phyloP scores from a whole-genome alignment of 1,140 invertebrate species.

The Zophobas morio region DNA sequence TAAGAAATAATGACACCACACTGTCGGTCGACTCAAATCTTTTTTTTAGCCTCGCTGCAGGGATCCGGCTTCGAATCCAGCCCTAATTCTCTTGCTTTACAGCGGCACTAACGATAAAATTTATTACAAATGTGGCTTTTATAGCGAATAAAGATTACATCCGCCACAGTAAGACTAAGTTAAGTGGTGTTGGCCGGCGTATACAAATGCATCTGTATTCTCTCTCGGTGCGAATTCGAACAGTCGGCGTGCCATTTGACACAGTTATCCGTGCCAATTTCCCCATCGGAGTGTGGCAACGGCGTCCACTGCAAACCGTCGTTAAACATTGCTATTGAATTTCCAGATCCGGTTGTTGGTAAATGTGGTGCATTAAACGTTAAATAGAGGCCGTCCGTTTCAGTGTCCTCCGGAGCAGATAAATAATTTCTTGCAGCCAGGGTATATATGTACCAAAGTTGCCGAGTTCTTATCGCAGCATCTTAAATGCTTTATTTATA shows the following conservation, averaged over 20 bases:
- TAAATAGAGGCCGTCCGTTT: constrained; percentile 36
- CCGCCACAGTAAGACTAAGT: too few species aligned
- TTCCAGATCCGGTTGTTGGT: constrained; percentile 12
- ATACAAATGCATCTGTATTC: too few species aligned
- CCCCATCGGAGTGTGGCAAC: background rate
- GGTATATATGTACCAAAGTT: constrained; percentile 31
- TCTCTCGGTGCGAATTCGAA: too few species aligned
- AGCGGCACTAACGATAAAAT: too few species aligned
- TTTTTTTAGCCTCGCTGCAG: too few species aligned
- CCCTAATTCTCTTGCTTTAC: too few species aligned
- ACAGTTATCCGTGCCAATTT: constrained; percentile 41
- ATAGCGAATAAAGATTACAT: too few species aligned
- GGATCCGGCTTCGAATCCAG: too few species aligned
- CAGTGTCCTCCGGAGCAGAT: constrained; percentile 17
- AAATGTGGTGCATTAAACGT: constrained; percentile 29
- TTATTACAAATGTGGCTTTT: too few species aligned
- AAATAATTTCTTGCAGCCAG: constrained; percentile 22
- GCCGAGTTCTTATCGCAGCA: constrained; percentile 29
- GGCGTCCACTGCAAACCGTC: background rate
- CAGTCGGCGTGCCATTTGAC: constrained; percentile 25
- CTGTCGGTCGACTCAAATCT: too few species aligned
- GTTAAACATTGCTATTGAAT: constrained; percentile 35
- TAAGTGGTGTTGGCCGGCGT: too few species aligned
- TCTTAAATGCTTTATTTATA: constrained; percentile 43
- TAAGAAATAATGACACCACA: too few species aligned